These are phyloP conservation scores for Agrotis exclamationis DNA, from an alignment of 2,888 invertebrate genomes.

Conservation along the genomic window DNA sequence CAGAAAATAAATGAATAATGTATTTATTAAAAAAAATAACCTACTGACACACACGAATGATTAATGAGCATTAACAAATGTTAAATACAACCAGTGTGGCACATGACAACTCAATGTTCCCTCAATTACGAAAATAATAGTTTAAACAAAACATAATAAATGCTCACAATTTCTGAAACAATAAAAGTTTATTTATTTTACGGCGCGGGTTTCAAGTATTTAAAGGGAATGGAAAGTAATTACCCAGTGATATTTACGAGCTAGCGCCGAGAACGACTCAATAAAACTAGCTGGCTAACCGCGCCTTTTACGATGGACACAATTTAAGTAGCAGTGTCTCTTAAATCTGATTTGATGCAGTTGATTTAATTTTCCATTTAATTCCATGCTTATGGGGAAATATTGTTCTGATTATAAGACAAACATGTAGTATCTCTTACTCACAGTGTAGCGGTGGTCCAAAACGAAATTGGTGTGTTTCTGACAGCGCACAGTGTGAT, in stretches of 20 bases:
- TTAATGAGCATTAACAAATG: conserved; percentile 19
- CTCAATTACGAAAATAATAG: conserved; percentile 59
- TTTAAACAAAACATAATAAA: conserved; percentile 65
- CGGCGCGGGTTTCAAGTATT: conserved; percentile 78
- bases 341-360: conserved; percentile 72
- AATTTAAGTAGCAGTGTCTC: conserved; percentile 81
- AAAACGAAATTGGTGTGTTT: background rate
- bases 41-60: conserved; percentile 8
- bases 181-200: conserved; percentile 77
- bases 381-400: background rate
- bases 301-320: conserved; percentile 82
- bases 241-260: conserved; percentile 88
- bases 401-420: background rate
- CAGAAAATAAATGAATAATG: background rate
- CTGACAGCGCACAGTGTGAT: too few species aligned
- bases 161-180: conserved; percentile 68
- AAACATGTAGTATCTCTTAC: too few species aligned
- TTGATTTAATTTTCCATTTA: conserved; percentile 49
- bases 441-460: too few species aligned
- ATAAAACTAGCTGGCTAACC: conserved; percentile 88
- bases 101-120: conserved; percentile 26
- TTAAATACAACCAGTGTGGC: conserved; percentile 20
- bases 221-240: conserved; percentile 88
- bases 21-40: background rate
- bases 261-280: conserved; percentile 85